phyloP scores from a whole-genome alignment of 2,797 vertebrate genomes.

The Eospalax fontanierii region DNA sequence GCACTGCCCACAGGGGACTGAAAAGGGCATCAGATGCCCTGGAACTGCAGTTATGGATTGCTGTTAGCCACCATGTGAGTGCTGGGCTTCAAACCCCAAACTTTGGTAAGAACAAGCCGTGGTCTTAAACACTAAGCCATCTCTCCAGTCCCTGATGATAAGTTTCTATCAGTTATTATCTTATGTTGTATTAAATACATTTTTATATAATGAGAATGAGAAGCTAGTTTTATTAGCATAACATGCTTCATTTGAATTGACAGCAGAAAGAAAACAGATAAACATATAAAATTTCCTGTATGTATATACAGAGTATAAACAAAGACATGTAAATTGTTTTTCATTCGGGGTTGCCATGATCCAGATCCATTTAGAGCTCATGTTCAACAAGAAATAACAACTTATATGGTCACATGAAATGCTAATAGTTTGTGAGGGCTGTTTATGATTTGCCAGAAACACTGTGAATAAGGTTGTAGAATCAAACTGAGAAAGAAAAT shows the following conservation, averaged over 20 bases:
- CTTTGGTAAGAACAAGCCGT: too few relatives aligned
- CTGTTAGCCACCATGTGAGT: too few relatives aligned
- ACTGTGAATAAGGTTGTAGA: constrained; percentile 42
- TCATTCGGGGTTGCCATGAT: not conserved
- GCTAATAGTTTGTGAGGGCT: not conserved
- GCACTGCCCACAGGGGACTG: too few relatives aligned
- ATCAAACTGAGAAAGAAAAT: constrained; percentile 21
- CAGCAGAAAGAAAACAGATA: not conserved
- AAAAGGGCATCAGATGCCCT: too few relatives aligned
- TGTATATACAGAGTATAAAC: not conserved
- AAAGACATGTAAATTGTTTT: constrained; percentile 39
- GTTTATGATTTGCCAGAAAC: constrained; percentile 33
- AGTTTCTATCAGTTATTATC: too few relatives aligned
- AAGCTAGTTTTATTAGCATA: not conserved
- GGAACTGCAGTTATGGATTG: too few relatives aligned
- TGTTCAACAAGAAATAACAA: constrained; percentile 21
- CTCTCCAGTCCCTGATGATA: too few relatives aligned
- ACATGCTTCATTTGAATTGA: constrained; percentile 29
- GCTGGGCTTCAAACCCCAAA: too few relatives aligned
- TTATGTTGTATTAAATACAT: constrained; percentile 38
- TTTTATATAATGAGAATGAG: not conserved
- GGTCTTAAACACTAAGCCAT: too few relatives aligned
- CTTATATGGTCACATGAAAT: not conserved
- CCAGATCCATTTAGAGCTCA: constrained; percentile 49
- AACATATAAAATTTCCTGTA: not conserved